Evolutionary conservation across 1,140 invertebrate genomes (phyloP).

Genomic region (Bombus ignitus): DNA sequence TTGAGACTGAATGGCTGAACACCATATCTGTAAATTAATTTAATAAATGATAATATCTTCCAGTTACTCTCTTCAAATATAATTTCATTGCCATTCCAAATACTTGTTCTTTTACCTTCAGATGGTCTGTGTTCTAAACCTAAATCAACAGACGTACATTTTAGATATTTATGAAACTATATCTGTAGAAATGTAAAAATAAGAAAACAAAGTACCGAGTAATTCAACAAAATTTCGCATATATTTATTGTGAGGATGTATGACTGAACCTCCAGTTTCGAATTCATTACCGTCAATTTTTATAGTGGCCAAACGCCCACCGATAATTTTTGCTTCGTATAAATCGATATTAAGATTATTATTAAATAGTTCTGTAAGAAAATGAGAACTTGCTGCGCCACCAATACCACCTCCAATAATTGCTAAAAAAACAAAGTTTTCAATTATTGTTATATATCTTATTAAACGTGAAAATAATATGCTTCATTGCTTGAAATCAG

Average conservation of each 20-base stretch:
- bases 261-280: slow-evolving; percentile 85
- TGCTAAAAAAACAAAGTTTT: slow-evolving; percentile 75
- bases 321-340: slow-evolving; percentile 84
- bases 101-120: slow-evolving; percentile 70
- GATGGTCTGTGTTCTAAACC: slow-evolving; percentile 74
- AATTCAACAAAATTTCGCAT: slow-evolving; percentile 84
- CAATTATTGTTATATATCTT: background rate
- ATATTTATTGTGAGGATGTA: slow-evolving; percentile 85
- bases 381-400: slow-evolving; percentile 85
- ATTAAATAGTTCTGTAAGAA: slow-evolving; percentile 83
- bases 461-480: background rate
- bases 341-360: slow-evolving; percentile 81
- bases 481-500: background rate
- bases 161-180: background rate
- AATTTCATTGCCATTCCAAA: slow-evolving; percentile 84
- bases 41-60: slow-evolving; percentile 77
- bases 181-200: slow-evolving; percentile 3
- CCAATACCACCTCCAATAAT: slow-evolving; percentile 87
- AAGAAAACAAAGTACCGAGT: slow-evolving; percentile 78
- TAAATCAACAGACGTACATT: slow-evolving; percentile 49
- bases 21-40: slow-evolving; percentile 85
- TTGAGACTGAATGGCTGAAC: slow-evolving; percentile 80
- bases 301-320: slow-evolving; percentile 84
- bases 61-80: slow-evolving; percentile 83
- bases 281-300: slow-evolving; percentile 81